phyloP scores from a whole-genome alignment of 2,888 invertebrate genomes.

The Lissocephala sabroskyi region DNA sequence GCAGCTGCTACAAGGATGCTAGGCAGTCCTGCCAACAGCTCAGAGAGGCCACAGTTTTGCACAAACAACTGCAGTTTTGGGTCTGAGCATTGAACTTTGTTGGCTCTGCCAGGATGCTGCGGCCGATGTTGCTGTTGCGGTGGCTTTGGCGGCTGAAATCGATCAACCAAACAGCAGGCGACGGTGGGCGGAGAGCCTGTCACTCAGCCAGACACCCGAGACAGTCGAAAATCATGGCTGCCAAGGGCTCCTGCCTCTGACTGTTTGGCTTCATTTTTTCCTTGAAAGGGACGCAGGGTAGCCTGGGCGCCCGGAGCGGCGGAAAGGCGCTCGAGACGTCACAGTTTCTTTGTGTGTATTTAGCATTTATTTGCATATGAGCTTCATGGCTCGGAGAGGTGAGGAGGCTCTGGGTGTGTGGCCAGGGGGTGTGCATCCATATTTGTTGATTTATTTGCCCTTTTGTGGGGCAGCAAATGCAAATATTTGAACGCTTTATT shows the following conservation, averaged over 20 bases:
- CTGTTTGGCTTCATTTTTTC: no score
- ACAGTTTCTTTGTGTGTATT: constrained; percentile 21
- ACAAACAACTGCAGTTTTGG: no score
- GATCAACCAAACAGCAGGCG: constrained; percentile 32
- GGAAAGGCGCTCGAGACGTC: no score
- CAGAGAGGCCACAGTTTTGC: no score
- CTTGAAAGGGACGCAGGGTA: no score
- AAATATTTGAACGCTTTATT: constrained; percentile 55
- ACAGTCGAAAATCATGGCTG: background rate
- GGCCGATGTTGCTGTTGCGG: no score
- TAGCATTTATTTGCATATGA: constrained; percentile 56
- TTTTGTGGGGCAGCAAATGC: constrained; percentile 41
- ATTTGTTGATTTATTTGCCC: constrained; percentile 38
- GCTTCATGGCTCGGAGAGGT: no score
- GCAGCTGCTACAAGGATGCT: no score
- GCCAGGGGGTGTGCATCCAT: background rate
- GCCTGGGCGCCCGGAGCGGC: no score
- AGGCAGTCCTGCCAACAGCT: no score
- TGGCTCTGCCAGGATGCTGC: no score
- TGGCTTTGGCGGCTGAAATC: constrained; percentile 26
- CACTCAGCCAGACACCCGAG: constrained; percentile 2
- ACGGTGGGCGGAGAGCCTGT: constrained; percentile 2
- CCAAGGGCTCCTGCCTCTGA: no score
- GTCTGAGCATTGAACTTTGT: constrained; percentile 28
- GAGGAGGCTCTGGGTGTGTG: constrained; percentile 14